Evolutionary conservation across 2,113 vertebrate genomes (phyloP).

Genomic region (Phoxinus phoxinus): DNA sequence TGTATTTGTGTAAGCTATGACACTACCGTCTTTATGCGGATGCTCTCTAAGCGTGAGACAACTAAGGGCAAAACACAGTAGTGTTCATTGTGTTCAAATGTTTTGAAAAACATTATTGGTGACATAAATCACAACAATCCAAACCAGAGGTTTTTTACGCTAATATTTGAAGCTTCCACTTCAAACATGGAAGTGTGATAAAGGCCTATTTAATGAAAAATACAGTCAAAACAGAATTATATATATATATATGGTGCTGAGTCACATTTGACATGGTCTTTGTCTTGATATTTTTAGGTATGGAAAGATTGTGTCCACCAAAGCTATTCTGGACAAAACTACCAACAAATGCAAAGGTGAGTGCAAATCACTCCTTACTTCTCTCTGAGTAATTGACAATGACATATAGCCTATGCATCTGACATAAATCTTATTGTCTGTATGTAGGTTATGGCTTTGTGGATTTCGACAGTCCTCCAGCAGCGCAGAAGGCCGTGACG

Average conservation of each 20-base stretch:
- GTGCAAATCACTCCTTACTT: slow-evolving; percentile 15
- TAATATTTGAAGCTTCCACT: too few species aligned
- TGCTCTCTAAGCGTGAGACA: too few species aligned
- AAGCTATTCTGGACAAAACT: slow-evolving; percentile 93
- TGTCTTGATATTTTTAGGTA: slow-evolving; percentile 74
- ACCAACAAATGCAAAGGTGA: slow-evolving; percentile 96
- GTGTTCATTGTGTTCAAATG: too few species aligned
- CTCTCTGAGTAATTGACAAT: not conserved
- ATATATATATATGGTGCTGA: not conserved
- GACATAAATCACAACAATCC: too few species aligned
- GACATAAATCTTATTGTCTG: not conserved
- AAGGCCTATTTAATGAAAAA: too few species aligned
- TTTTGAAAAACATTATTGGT: not conserved
- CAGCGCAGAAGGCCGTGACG: slow-evolving; percentile 90
- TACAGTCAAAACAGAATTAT: too few species aligned
- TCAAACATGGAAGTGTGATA: too few species aligned
- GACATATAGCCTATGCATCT: not conserved
- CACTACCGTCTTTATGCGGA: slow-evolving; percentile 26
- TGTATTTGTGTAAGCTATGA: not conserved
- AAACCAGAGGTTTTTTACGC: too few species aligned
- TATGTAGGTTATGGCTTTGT: slow-evolving; percentile 89
- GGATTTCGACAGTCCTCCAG: slow-evolving; percentile 91
- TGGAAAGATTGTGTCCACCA: slow-evolving; percentile 94
- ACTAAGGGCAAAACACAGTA: too few species aligned
- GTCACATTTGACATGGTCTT: slow-evolving; percentile 5